Conservation (phyloP, 1,140 invertebrate species). For the Diabrotica undecimpunctata region DNA sequence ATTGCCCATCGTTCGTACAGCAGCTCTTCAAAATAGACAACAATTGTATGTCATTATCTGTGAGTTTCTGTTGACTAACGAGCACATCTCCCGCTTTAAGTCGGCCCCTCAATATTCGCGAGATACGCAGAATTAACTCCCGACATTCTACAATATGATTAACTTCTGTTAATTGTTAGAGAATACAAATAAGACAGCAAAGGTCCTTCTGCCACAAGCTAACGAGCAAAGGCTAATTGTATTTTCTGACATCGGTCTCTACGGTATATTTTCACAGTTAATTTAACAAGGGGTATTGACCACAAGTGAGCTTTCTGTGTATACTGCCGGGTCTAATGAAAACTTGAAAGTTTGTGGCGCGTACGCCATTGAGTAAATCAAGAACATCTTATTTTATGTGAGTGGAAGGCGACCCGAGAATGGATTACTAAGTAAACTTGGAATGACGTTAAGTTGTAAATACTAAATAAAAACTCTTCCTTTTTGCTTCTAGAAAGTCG, state of each 20-base stretch:
- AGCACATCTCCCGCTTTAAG: background rate
- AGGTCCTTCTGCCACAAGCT: constrained; percentile 4
- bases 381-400: constrained; percentile 12
- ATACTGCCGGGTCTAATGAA: background rate
- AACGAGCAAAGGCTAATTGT: constrained; percentile 9
- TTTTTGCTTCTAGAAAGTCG: no score
- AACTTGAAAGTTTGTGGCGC: background rate
- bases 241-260: constrained; percentile 7
- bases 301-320: constrained; percentile 1
- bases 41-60: constrained; percentile 3
- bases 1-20: no score
- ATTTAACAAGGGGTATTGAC: constrained; percentile 11
- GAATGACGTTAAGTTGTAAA: no score
- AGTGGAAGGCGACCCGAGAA: background rate
- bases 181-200: constrained; percentile 3
- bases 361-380: constrained; percentile 14
- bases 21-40: no score
- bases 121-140: constrained; percentile 7
- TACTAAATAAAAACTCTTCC: no score
- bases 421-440: no score
- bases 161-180: constrained; percentile 13
- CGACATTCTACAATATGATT: constrained; percentile 12
- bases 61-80: constrained; percentile 2
- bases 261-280: constrained; percentile 12
- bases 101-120: constrained; percentile 4